phyloP scores from a whole-genome alignment of 1,140 invertebrate species.

The Drosophila ercepeae region DNA sequence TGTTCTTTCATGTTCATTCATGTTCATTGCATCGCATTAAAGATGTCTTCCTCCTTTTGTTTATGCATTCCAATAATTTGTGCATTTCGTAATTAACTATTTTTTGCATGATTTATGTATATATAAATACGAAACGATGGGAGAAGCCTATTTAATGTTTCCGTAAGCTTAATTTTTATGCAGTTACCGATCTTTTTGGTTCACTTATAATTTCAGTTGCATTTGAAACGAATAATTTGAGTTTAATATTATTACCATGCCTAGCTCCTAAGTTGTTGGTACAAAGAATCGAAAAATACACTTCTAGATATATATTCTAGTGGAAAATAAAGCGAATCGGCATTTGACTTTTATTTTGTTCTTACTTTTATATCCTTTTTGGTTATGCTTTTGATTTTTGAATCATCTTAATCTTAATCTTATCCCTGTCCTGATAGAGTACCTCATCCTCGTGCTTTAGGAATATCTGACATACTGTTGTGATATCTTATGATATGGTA shows the following conservation, averaged over 20 bases:
- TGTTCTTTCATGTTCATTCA: slow-evolving; percentile 1
- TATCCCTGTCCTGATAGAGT: slow-evolving; percentile 28
- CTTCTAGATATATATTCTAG: slow-evolving; percentile 55
- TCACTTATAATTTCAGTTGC: slow-evolving; percentile 61
- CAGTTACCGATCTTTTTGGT: slow-evolving; percentile 35
- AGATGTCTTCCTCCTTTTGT: slow-evolving; percentile 75
- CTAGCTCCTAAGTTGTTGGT: slow-evolving; percentile 74
- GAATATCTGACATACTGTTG: slow-evolving; percentile 72
- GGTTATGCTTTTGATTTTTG: slow-evolving; percentile 4
- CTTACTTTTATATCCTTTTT: slow-evolving; percentile 10
- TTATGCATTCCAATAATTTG: slow-evolving; percentile 75
- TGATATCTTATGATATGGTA: slow-evolving; percentile 67
- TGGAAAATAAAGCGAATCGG: slow-evolving; percentile 74
- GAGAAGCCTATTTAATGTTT: slow-evolving; percentile 59
- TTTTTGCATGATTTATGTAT: slow-evolving; percentile 50
- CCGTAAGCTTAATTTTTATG: slow-evolving; percentile 54
- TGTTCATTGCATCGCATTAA: slow-evolving; percentile 26
- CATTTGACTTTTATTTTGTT: slow-evolving; percentile 48
- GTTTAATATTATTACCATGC: slow-evolving; percentile 62
- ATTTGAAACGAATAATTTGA: slow-evolving; percentile 63
- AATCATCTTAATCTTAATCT: slow-evolving; percentile 14
- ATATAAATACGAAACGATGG: slow-evolving; percentile 45
- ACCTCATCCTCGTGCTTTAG: slow-evolving; percentile 70
- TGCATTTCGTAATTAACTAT: slow-evolving; percentile 69
- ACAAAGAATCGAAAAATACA: slow-evolving; percentile 75